A percentile compares a stretch with the other conserved stretches of the same genome.
These are phyloP conservation scores for Plecturocebus donacophilus DNA, from an alignment of 2,113 vertebrate species.

Conservation along the genomic window DNA sequence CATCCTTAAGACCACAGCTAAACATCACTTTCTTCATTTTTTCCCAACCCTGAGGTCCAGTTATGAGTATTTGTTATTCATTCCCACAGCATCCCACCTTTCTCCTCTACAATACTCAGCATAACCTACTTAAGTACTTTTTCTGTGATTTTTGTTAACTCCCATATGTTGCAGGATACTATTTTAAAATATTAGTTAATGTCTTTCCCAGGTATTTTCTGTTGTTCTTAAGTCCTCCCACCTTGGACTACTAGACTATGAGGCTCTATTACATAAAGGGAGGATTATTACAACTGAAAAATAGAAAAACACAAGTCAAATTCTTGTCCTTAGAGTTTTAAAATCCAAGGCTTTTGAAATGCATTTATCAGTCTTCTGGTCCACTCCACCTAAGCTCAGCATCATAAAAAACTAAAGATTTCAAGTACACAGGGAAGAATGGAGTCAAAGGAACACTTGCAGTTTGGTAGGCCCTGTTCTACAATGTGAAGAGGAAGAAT, in stretches of 20 bases:
- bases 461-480: not conserved
- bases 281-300: not conserved
- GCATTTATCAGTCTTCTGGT: not conserved
- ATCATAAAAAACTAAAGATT: not conserved
- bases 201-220: not conserved
- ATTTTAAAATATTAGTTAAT: not conserved
- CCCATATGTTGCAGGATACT: not conserved
- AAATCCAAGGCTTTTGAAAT: not conserved
- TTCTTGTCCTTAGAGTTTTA: not conserved
- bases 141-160: not conserved
- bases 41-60: not conserved
- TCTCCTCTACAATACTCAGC: not conserved
- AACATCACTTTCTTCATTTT: not conserved
- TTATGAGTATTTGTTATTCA: not conserved
- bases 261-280: not conserved
- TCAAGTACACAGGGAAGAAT: not conserved
- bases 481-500: not conserved
- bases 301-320: not conserved
- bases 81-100: not conserved
- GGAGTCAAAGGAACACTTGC: not conserved
- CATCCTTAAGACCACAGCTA: not conserved
- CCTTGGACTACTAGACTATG: not conserved
- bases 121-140: not conserved
- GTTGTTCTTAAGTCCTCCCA: not conserved
- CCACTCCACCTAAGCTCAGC: not conserved